Base-by-base conservation (phyloP, 2,797 vertebrate species). In the Catostomus latipinnis region DNA sequence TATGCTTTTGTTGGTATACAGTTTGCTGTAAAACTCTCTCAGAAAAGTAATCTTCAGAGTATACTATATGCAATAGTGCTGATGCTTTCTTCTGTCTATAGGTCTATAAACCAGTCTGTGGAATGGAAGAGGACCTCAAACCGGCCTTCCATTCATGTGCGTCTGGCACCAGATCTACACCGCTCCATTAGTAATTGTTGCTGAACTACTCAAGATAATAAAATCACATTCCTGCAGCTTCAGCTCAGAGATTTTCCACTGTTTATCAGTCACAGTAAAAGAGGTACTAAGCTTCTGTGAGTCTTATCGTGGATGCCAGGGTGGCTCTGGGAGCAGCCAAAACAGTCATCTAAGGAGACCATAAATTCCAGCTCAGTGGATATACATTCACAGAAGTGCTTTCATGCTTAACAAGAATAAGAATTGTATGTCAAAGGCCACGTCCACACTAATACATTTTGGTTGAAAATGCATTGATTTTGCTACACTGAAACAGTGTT, bases 181-280 rank as follows among this genome's bases (percentile, higher is more conserved):
- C 34, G 34, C 2, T 34, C 34, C 34, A 3, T 63, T 34, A 83
- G 82, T 83, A 84, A 83, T 82, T 72, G 56, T 34, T 65, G 75
- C 69, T 82, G 52, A 53, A 68, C 58, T 63, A 49, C 74, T 50
- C 68, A 16, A 67, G 22, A 72, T 60, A 66, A 80, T 58, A 69
- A 65, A 74, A 50, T 54, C 46, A 22, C 87, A 63, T 67, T 76
- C 63, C 77, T 86, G 82, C 85, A 66, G 84, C 87, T 67, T 87
- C 88, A 87, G 88, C 87, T 78, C 22, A 1, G 74, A 86, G 75
- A 71, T 46, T 60, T 72, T 60, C 60, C 67, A 77, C 71, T 56
- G 78, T 76, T 80, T 87, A 89, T 88, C 83, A 82, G 85, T 77
- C 66, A 73, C 69, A 83, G 83, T 74, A 85, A 84, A 14, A 83